These are phyloP conservation scores for Ochropacha duplaris DNA, from an alignment of 2,888 invertebrate genomes.

Conservation along the genomic window DNA sequence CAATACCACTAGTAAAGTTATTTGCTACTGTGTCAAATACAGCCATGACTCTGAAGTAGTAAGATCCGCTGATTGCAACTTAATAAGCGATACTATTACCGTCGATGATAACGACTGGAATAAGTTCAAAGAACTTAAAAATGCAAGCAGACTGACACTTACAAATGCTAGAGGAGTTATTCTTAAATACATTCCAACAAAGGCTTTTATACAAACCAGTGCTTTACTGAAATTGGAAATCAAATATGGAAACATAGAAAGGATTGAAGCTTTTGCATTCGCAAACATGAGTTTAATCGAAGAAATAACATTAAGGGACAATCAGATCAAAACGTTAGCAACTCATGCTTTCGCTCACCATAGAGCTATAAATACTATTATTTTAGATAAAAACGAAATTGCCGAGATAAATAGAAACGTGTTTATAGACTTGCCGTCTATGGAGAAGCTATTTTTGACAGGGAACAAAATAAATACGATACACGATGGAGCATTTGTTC, in stretches of 20 bases:
- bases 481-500: slow-evolving; percentile 92
- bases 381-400: slow-evolving; percentile 88
- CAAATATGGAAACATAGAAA: slow-evolving; percentile 86
- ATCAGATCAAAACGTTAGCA: slow-evolving; percentile 85
- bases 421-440: slow-evolving; percentile 86
- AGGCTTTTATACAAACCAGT: slow-evolving; percentile 83
- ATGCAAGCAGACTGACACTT: slow-evolving; percentile 85
- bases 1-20: slow-evolving; percentile 58
- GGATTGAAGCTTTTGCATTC: slow-evolving; percentile 87
- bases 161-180: slow-evolving; percentile 85
- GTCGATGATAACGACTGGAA: slow-evolving; percentile 86
- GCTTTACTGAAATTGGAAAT: slow-evolving; percentile 83
- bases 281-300: slow-evolving; percentile 86
- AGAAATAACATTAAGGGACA: slow-evolving; percentile 86
- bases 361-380: slow-evolving; percentile 84
- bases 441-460: slow-evolving; percentile 89
- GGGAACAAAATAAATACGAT: slow-evolving; percentile 92
- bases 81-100: slow-evolving; percentile 82
- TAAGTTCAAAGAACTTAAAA: slow-evolving; percentile 84
- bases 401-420: slow-evolving; percentile 88
- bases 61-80: slow-evolving; percentile 87
- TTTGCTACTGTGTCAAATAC: slow-evolving; percentile 61
- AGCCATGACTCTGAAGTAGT: slow-evolving; percentile 52
- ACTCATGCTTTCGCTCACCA: slow-evolving; percentile 87
- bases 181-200: slow-evolving; percentile 86